These are phyloP conservation scores for Mimachlamys varia DNA, from an alignment of 2,888 invertebrate species.

Conservation along the genomic window DNA sequence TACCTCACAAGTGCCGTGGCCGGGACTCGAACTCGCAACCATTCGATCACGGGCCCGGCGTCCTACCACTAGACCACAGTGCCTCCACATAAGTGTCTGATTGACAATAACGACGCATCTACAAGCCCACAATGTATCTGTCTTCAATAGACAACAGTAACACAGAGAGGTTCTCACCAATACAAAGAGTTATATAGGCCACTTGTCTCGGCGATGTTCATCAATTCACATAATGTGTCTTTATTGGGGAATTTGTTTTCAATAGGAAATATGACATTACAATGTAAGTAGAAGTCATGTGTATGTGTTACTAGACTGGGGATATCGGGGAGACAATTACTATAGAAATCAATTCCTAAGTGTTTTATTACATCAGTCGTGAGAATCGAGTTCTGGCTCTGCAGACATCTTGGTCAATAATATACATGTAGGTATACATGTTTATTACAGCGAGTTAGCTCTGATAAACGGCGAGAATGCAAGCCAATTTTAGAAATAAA, in stretches of 20 bases:
- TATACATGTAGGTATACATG: neutral
- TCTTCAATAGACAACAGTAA: neutral
- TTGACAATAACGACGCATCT: neutral
- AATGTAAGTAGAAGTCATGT: neutral
- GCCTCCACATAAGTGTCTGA: neutral
- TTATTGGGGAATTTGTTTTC: constrained; percentile 13
- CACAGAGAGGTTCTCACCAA: neutral
- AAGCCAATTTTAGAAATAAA: neutral
- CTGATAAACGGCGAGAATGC: neutral
- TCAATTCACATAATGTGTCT: neutral
- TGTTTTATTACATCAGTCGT: neutral
- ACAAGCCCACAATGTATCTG: neutral
- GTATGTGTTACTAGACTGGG: neutral
- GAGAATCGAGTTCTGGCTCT: neutral
- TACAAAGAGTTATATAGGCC: neutral
- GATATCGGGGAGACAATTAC: neutral
- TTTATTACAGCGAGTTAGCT: neutral
- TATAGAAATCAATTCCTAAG: constrained; percentile 2
- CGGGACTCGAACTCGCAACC: too few relatives aligned
- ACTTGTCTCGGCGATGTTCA: neutral
- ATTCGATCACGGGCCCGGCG: too few relatives aligned
- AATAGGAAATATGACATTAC: neutral
- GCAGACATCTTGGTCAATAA: constrained; percentile 23
- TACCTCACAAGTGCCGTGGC: too few relatives aligned
- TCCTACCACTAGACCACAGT: too few relatives aligned